Evolutionary conservation across 2,888 invertebrate species (phyloP).

Genomic region (Ophonus ardosiacus): DNA sequence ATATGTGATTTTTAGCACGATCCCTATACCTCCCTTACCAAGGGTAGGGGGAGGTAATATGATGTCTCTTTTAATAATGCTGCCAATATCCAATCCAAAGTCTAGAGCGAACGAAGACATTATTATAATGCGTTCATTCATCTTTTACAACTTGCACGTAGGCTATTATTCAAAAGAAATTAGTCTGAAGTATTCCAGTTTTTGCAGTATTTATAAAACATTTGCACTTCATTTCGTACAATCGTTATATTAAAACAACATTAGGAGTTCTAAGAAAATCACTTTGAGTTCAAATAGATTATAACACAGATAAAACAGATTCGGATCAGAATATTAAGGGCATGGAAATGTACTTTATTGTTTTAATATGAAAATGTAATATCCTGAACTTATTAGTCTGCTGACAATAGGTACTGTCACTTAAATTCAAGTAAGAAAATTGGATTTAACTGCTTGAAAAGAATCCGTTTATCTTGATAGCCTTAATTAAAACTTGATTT

Average conservation of each 20-base stretch:
- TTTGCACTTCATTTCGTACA: constrained; percentile 9
- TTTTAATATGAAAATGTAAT: neutral
- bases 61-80: neutral
- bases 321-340: neutral
- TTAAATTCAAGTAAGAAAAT: constrained; percentile 4
- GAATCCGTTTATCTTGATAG: neutral
- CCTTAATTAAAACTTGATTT: constrained; percentile 7
- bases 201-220: neutral
- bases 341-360: neutral
- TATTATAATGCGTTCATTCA: neutral
- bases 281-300: constrained; percentile 3
- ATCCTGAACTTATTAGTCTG: neutral
- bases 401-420: neutral
- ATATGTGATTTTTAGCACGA: too few relatives aligned
- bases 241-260: constrained; percentile 21
- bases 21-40: too few relatives aligned
- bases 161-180: neutral
- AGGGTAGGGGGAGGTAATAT: too few relatives aligned
- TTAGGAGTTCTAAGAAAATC: constrained; percentile 1
- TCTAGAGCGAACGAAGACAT: neutral
- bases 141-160: neutral
- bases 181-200: neutral
- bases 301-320: neutral
- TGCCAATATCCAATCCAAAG: neutral
- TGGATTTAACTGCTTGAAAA: constrained; percentile 1